These are phyloP conservation scores for Trachelus stipa DNA, from an alignment of 2,888 invertebrate species.

Conservation along the genomic window DNA sequence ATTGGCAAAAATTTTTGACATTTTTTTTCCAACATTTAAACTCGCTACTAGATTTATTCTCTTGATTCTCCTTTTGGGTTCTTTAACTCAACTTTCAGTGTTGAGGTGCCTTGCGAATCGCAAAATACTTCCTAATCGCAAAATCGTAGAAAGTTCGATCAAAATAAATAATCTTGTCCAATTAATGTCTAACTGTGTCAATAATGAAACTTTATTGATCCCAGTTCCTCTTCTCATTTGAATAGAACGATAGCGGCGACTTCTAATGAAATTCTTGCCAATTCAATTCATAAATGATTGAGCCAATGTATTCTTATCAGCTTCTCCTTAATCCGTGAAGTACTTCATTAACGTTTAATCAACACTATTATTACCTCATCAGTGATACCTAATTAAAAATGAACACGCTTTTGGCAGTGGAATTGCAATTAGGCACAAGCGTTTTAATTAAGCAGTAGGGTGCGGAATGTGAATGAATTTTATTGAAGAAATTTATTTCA, in stretches of 20 bases:
- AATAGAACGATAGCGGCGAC: neutral
- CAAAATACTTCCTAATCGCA: too few relatives aligned
- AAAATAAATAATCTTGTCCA: conserved; percentile 2
- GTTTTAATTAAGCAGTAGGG: neutral
- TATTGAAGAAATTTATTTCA: neutral
- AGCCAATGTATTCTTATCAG: neutral
- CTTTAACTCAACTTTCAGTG: too few relatives aligned
- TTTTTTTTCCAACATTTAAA: too few relatives aligned
- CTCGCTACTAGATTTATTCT: too few relatives aligned
- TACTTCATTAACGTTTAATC: neutral
- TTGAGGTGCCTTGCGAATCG: too few relatives aligned
- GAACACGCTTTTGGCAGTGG: neutral
- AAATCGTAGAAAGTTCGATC: too few relatives aligned
- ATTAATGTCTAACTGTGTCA: conserved; percentile 4
- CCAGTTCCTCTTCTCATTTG: too few relatives aligned
- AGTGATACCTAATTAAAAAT: neutral
- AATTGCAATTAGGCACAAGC: neutral
- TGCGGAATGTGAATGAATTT: neutral
- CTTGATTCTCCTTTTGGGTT: too few relatives aligned
- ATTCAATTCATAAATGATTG: neutral
- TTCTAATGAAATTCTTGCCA: neutral
- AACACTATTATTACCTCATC: neutral
- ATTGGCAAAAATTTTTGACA: too few relatives aligned
- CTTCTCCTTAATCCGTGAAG: too few relatives aligned
- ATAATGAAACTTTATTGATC: too few relatives aligned